Conservation (phyloP, 1,140 invertebrate genomes). For the Macrosteles quadrilineatus region DNA sequence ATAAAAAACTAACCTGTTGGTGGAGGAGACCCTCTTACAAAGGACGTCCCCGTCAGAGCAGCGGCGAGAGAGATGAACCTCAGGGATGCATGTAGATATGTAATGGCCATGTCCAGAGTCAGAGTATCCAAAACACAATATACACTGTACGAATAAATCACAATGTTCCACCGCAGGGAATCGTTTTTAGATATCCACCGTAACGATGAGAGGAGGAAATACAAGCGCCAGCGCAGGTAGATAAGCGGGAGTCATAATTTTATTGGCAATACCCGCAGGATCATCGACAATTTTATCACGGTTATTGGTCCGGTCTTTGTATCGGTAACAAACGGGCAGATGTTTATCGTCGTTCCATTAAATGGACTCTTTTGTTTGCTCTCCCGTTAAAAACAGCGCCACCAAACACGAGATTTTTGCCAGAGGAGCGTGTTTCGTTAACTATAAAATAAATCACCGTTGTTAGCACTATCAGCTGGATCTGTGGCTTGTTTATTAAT, state of each 20-base stretch:
- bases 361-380: not conserved
- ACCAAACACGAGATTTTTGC: not conserved
- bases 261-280: conserved; percentile 20
- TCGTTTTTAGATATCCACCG: conserved; percentile 10
- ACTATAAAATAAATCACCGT: too few species aligned
- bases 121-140: too few species aligned
- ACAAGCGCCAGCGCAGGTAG: not conserved
- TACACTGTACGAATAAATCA: too few species aligned
- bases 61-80: too few species aligned
- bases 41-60: too few species aligned
- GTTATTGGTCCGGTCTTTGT: conserved; percentile 7
- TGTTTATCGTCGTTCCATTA: conserved; percentile 7
- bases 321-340: not conserved
- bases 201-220: not conserved
- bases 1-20: not conserved
- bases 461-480: too few species aligned
- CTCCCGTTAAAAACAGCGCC: not conserved
- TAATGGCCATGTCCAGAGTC: too few species aligned
- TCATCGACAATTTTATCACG: conserved; percentile 9
- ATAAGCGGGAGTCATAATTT: conserved; percentile 23
- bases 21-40: not conserved
- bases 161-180: not conserved
- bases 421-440: not conserved
- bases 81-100: too few species aligned
- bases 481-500: conserved; percentile 12